Conservation (phyloP, 1,140 invertebrate species). For the Nomia melanderi region DNA sequence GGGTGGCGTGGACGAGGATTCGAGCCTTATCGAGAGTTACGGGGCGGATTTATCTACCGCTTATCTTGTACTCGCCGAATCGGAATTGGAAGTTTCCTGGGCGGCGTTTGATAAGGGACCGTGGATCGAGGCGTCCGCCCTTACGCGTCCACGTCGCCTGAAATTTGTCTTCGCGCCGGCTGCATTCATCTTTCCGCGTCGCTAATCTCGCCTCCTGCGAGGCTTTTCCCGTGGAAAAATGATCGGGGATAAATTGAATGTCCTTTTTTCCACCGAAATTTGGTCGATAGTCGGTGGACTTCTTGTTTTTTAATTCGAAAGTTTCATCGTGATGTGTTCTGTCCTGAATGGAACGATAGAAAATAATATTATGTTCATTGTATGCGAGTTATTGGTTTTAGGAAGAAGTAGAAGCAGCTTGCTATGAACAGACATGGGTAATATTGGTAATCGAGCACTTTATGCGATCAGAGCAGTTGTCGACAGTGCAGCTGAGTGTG, state of each 20-base stretch:
- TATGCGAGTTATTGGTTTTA: too few species aligned
- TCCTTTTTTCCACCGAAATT: not conserved
- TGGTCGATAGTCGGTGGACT: too few species aligned
- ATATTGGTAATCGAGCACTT: too few species aligned
- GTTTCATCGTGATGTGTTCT: too few species aligned
- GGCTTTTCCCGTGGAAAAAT: too few species aligned
- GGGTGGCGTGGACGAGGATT: not conserved
- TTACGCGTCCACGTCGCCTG: not conserved
- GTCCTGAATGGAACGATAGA: too few species aligned
- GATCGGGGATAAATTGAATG: not conserved
- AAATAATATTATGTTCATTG: too few species aligned
- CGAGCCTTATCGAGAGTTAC: conserved; percentile 25
- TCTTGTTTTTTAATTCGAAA: too few species aligned
- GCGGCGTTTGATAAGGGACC: conserved; percentile 18
- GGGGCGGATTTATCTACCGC: conserved; percentile 10
- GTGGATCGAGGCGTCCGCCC: conserved; percentile 14
- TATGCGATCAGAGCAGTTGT: too few species aligned
- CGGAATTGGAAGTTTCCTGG: conserved; percentile 35
- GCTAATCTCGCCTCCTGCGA: not conserved
- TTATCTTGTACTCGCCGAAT: conserved; percentile 42
- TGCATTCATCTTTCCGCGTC: not conserved
- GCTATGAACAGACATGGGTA: too few species aligned
- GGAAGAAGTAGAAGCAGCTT: too few species aligned
- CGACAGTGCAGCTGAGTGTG: too few species aligned
- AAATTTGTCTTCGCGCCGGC: conserved; percentile 2